Conservation (phyloP, 2,797 vertebrate genomes). For the Falco berigora region DNA sequence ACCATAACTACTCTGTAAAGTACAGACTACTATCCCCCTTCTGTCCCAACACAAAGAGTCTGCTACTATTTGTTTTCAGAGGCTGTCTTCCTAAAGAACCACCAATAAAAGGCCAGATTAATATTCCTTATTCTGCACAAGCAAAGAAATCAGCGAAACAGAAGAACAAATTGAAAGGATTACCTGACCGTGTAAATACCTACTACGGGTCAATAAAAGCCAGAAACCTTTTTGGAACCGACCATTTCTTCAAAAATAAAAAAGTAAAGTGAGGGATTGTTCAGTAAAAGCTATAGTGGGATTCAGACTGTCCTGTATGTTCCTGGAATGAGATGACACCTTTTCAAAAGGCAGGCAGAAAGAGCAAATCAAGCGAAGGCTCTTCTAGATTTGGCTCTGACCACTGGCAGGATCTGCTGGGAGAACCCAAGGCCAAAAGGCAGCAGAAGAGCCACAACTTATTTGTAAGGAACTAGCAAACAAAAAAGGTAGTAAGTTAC, state of each 20-base stretch:
- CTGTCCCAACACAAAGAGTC: background rate
- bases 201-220: background rate
- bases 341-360: background rate
- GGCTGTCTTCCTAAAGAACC: background rate
- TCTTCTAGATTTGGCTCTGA: background rate
- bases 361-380: background rate
- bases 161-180: background rate
- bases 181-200: background rate
- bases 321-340: background rate
- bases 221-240: background rate
- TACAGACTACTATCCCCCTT: background rate
- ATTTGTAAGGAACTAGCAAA: background rate
- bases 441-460: background rate
- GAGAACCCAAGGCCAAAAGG: background rate
- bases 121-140: background rate
- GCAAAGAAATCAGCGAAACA: background rate
- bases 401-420: background rate
- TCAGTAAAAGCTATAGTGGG: background rate
- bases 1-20: background rate
- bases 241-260: background rate
- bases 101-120: background rate
- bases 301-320: background rate
- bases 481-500: background rate
- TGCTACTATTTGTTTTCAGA: background rate
- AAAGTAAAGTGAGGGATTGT: background rate